Conservation (phyloP, 2,797 vertebrate genomes). For the Nannoperca australis region DNA sequence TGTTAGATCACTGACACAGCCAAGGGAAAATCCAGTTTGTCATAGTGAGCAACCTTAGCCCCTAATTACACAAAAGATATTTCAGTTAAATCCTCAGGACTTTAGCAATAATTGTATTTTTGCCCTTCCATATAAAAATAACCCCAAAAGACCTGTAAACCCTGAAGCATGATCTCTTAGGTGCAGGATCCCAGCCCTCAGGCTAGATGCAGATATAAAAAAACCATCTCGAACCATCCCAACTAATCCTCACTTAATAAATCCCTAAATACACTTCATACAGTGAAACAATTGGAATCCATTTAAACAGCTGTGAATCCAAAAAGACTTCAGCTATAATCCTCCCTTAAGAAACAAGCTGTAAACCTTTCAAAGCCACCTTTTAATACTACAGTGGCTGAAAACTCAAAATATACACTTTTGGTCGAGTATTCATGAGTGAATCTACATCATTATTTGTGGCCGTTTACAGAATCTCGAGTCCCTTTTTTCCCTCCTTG, state of each 20-base stretch:
- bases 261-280: not conserved
- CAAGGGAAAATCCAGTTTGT: conserved; percentile 30
- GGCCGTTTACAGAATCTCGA: not conserved
- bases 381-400: not conserved
- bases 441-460: not conserved
- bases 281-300: not conserved
- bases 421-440: not conserved
- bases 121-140: conserved; percentile 16
- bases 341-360: not conserved
- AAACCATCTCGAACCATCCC: not conserved
- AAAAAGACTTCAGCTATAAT: not conserved
- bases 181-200: conserved; percentile 3
- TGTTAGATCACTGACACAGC: conserved; percentile 25
- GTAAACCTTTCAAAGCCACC: not conserved
- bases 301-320: not conserved
- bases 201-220: conserved; percentile 26
- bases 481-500: not conserved
- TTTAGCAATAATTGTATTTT: conserved; percentile 4
- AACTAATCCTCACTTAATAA: not conserved
- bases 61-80: conserved; percentile 8
- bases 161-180: conserved; percentile 18
- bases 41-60: conserved; percentile 15
- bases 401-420: not conserved
- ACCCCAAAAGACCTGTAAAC: conserved; percentile 21
- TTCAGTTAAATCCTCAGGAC: conserved; percentile 11